These are phyloP conservation scores for Nebria ingens DNA, from an alignment of 1,140 invertebrate genomes.

Conservation along the genomic window DNA sequence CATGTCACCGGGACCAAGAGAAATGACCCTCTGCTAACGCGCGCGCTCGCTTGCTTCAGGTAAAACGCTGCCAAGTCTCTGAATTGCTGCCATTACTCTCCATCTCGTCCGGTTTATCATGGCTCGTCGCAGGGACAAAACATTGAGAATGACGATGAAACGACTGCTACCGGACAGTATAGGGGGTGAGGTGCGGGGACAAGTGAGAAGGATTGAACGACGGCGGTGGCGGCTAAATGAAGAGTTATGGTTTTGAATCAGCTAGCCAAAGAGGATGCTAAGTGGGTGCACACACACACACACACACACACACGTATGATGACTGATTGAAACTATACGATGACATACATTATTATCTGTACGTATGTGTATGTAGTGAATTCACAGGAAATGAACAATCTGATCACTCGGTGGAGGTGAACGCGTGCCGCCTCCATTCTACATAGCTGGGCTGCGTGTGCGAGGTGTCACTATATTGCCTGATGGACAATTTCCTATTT, in stretches of 20 bases:
- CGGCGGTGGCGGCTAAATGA: constrained; percentile 28
- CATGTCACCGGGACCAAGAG: constrained; percentile 25
- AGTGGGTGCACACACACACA: constrained; percentile 18
- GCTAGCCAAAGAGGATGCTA: constrained; percentile 23
- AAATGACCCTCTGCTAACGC: constrained; percentile 25
- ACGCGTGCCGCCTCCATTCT: neutral
- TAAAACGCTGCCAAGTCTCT: constrained; percentile 24
- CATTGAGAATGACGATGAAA: neutral
- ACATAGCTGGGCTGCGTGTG: too few species aligned
- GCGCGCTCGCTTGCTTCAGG: constrained; percentile 26
- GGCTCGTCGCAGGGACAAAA: neutral
- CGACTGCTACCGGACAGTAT: neutral
- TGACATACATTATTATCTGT: neutral
- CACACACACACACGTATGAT: neutral
- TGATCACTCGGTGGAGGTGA: neutral
- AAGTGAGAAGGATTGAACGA: constrained; percentile 25
- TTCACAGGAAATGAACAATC: constrained; percentile 8
- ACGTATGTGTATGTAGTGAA: neutral
- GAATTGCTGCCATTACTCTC: constrained; percentile 31
- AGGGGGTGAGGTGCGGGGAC: constrained; percentile 12
- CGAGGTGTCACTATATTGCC: neutral
- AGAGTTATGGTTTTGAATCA: constrained; percentile 30
- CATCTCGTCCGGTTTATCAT: constrained; percentile 19
- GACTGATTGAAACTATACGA: constrained; percentile 4
- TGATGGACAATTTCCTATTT: constrained; percentile 1